Evolutionary conservation across 2,113 vertebrate species (phyloP).

Genomic region (Antigone vipio): DNA sequence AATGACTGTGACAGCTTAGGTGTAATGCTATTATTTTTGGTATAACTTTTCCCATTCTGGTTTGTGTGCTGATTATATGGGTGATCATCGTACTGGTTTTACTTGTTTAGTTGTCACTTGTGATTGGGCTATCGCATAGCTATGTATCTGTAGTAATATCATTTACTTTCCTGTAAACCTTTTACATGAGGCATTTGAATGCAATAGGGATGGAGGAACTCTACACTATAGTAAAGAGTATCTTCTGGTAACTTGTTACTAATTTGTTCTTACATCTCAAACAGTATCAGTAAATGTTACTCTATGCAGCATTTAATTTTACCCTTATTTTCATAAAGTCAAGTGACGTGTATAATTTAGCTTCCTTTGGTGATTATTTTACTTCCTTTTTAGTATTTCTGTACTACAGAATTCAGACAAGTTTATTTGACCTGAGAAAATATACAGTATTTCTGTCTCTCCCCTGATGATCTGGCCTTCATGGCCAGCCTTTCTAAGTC

Average conservation of each 20-base stretch:
- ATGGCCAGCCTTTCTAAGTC: background rate
- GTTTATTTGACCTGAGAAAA: background rate
- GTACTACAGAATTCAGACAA: background rate
- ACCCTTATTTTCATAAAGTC: background rate
- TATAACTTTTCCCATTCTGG: background rate
- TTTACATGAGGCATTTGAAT: background rate
- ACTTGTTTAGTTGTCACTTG: background rate
- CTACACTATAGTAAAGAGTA: background rate
- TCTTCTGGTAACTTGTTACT: background rate
- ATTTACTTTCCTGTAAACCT: background rate
- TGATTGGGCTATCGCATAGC: background rate
- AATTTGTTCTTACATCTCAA: background rate
- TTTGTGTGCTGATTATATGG: background rate
- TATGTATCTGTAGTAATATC: background rate
- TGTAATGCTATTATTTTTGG: background rate
- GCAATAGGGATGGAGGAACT: background rate
- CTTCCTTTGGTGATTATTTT: background rate
- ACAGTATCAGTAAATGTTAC: background rate
- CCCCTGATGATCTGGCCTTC: background rate
- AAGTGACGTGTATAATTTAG: background rate
- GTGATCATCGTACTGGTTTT: background rate
- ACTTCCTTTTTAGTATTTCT: background rate
- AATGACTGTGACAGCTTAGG: background rate
- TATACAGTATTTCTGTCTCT: background rate
- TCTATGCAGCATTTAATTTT: background rate